phyloP scores from a whole-genome alignment of 1,140 invertebrate genomes.

The Chrysoperla carnea region DNA sequence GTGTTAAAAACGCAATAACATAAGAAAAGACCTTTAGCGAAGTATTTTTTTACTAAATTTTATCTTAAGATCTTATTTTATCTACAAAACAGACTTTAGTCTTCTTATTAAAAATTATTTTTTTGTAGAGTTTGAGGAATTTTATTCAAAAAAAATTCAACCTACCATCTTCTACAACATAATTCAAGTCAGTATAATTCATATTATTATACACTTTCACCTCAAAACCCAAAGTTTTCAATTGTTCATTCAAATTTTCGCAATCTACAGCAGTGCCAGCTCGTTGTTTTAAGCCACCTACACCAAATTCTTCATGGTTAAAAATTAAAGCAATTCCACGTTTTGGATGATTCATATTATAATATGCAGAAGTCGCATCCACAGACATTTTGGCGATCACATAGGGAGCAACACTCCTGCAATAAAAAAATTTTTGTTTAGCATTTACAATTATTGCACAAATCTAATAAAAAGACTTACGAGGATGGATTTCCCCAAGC shows the following conservation, averaged over 20 bases:
- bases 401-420: neutral
- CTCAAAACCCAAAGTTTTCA: slow-evolving; percentile 54
- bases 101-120: too few relatives aligned
- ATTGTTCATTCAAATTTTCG: slow-evolving; percentile 41
- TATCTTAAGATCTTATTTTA: too few relatives aligned
- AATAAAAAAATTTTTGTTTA: too few relatives aligned
- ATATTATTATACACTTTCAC: slow-evolving; percentile 42
- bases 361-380: slow-evolving; percentile 47
- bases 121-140: too few relatives aligned
- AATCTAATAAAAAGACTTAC: too few relatives aligned
- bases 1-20: too few relatives aligned
- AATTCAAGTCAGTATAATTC: slow-evolving; percentile 42
- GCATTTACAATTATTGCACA: too few relatives aligned
- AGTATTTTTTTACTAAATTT: too few relatives aligned
- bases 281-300: slow-evolving; percentile 33
- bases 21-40: too few relatives aligned
- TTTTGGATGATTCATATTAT: slow-evolving; percentile 73
- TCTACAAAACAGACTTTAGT: too few relatives aligned
- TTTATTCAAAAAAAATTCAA: neutral
- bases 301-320: slow-evolving; percentile 67
- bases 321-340: slow-evolving; percentile 76
- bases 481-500: too few relatives aligned
- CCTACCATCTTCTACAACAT: slow-evolving; percentile 39
- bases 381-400: slow-evolving; percentile 38
- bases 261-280: slow-evolving; percentile 59